Evolutionary conservation across 2,888 invertebrate genomes (phyloP).

Genomic region (Diloba caeruleocephala): DNA sequence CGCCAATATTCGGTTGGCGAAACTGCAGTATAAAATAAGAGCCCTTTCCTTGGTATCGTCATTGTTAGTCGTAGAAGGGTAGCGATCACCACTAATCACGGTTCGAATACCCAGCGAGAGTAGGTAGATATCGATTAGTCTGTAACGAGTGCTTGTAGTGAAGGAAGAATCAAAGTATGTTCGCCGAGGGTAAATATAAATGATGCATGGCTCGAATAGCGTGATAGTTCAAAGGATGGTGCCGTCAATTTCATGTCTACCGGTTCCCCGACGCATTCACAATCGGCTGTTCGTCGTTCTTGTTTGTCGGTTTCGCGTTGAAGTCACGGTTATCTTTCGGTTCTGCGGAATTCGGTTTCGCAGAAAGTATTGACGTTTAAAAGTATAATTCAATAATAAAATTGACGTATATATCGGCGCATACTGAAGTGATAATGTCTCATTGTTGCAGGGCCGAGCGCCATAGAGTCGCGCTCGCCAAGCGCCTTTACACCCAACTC

Average conservation of each 20-base stretch:
- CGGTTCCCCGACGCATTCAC: conserved; percentile 71
- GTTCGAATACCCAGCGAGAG: conserved; percentile 59
- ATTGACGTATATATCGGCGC: conserved; percentile 11
- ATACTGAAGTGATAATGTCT: conserved; percentile 60
- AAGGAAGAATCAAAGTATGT: conserved; percentile 88
- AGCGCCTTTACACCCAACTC: conserved; percentile 88
- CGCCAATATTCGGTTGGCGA: conserved; percentile 83
- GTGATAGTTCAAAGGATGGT: conserved; percentile 88
- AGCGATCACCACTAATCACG: conserved; percentile 67
- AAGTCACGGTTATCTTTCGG: conserved; percentile 22
- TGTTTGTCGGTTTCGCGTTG: conserved; percentile 49
- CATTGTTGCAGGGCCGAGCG: conserved; percentile 88
- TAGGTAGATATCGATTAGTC: conserved; percentile 78
- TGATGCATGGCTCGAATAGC: conserved; percentile 89
- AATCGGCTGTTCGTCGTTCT: conserved; percentile 58
- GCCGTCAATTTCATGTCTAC: conserved; percentile 74
- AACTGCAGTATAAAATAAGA: conserved; percentile 84
- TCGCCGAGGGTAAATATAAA: conserved; percentile 89
- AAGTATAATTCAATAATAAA: conserved; percentile 1
- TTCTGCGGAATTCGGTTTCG: conserved; percentile 10
- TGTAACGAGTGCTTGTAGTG: conserved; percentile 78
- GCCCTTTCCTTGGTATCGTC: conserved; percentile 76
- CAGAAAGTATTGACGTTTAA: conserved; percentile 2
- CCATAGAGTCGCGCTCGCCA: conserved; percentile 88
- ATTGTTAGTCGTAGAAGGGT: conserved; percentile 73